Percentiles rank a stretch among this genome's conserved stretches.
phyloP scores from a whole-genome alignment of 2,797 vertebrate species.

The Acanthornis magna region DNA sequence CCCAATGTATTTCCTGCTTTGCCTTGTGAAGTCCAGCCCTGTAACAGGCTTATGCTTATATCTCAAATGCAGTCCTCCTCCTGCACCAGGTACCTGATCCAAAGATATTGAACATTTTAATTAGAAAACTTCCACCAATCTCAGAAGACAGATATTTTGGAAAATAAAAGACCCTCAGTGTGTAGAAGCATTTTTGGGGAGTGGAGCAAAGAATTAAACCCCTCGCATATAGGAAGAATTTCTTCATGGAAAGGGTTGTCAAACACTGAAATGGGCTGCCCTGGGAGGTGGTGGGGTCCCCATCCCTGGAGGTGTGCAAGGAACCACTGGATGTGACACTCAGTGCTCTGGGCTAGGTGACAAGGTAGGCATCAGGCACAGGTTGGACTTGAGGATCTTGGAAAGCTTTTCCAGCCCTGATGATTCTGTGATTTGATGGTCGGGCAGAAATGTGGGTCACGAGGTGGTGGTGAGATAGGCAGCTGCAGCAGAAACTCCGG shows the following conservation, averaged over 20 bases:
- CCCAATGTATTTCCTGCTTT: background rate
- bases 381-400: background rate
- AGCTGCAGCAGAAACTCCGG: background rate
- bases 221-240: background rate
- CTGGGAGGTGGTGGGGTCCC: background rate
- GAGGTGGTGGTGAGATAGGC: background rate
- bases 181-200: background rate
- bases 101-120: background rate
- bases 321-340: accelerated
- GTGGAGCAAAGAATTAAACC: background rate
- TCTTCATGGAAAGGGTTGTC: background rate
- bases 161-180: background rate
- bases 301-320: background rate
- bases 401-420: background rate
- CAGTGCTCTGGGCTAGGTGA: background rate
- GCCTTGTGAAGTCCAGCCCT: background rate
- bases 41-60: background rate
- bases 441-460: background rate
- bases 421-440: accelerated
- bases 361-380: background rate
- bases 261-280: too few relatives aligned
- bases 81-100: background rate
- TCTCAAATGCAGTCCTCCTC: background rate
- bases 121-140: background rate
- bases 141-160: background rate